Evolutionary conservation across 2,888 invertebrate species (phyloP).

Genomic region (Macropis europaea): DNA sequence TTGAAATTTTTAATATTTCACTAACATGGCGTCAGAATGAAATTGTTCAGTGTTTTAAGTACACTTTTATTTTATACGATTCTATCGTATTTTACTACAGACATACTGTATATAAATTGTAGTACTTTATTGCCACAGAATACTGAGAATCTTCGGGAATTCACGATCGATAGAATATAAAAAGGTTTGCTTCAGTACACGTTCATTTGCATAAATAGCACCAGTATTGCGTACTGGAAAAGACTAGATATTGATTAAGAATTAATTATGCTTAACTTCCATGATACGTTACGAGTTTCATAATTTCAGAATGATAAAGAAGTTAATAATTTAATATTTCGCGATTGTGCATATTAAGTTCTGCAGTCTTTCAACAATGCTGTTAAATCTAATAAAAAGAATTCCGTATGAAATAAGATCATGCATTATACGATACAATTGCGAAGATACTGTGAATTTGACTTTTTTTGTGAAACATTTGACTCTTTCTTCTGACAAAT

Average conservation of each 20-base stretch:
- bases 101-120: neutral
- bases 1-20: too few species aligned
- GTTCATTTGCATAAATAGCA: conserved; percentile 17
- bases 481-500: too few species aligned
- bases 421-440: too few species aligned
- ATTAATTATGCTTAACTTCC: conserved; percentile 22
- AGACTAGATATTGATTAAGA: conserved; percentile 8
- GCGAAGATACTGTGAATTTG: too few species aligned
- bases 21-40: too few species aligned
- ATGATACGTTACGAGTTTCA: conserved; percentile 1
- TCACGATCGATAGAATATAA: neutral
- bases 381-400: neutral
- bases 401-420: too few species aligned
- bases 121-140: neutral
- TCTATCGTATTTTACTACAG: too few species aligned
- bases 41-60: neutral
- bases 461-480: too few species aligned
- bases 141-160: neutral
- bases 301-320: conserved; percentile 7
- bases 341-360: neutral
- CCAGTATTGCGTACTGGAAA: conserved; percentile 20
- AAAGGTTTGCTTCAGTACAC: neutral
- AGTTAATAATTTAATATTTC: neutral
- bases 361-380: neutral
- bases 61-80: neutral